Conservation (phyloP, 1,140 invertebrate genomes). For the Aphidius gifuensis region DNA sequence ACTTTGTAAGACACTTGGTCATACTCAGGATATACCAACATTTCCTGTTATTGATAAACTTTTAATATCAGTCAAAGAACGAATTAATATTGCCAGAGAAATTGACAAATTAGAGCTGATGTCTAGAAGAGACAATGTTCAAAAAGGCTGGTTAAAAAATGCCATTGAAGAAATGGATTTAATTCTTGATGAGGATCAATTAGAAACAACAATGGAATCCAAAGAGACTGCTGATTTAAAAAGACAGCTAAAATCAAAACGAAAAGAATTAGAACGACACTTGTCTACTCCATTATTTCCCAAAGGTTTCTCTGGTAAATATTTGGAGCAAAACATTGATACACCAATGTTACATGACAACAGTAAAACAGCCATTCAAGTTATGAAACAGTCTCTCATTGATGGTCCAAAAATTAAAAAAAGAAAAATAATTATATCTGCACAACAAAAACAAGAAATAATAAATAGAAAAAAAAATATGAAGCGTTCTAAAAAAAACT, state of each 20-base stretch:
- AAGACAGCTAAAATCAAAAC: constrained; percentile 56
- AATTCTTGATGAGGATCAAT: constrained; percentile 71
- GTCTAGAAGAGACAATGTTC: constrained; percentile 63
- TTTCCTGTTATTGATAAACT: constrained; percentile 76
- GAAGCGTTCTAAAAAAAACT: constrained; percentile 19
- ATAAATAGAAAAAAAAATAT: constrained; percentile 22
- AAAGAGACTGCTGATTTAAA: constrained; percentile 45
- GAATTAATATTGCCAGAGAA: constrained; percentile 74
- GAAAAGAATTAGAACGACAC: constrained; percentile 59
- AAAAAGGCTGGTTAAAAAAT: constrained; percentile 80
- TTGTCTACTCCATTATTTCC: constrained; percentile 65
- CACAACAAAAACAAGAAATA: constrained; percentile 19
- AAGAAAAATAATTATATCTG: constrained; percentile 24
- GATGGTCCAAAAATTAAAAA: constrained; percentile 38
- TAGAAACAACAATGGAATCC: constrained; percentile 47
- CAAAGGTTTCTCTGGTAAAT: constrained; percentile 69
- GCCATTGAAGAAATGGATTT: constrained; percentile 85
- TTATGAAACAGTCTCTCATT: constrained; percentile 54
- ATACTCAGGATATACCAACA: constrained; percentile 75
- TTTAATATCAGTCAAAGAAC: constrained; percentile 65
- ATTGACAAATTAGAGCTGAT: constrained; percentile 75
- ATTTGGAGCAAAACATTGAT: constrained; percentile 53
- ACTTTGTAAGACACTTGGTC: constrained; percentile 77
- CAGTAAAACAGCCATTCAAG: constrained; percentile 53
- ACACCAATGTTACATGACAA: constrained; percentile 35